Percentiles rank a stretch among this genome's conserved stretches.
Conservation (phyloP, 2,113 vertebrate genomes). For the Pheucticus melanocephalus region DNA sequence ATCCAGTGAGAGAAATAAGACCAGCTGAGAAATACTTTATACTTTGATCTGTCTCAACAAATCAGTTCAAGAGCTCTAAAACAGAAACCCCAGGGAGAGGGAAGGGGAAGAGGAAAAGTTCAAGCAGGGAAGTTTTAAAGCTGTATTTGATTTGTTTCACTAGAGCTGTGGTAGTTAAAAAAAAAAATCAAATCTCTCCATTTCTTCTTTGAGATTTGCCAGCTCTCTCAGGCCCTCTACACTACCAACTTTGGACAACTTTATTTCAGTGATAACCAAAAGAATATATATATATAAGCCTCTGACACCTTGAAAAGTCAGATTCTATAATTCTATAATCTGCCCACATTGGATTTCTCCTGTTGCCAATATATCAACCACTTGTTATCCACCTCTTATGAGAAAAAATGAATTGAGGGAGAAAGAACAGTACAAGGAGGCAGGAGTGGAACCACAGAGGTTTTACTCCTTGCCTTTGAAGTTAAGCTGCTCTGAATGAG, state of each 20-base stretch:
- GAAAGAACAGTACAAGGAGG: not conserved
- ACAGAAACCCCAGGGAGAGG: slow-evolving; percentile 14
- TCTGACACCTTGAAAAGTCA: not conserved
- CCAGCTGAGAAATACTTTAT: slow-evolving; percentile 41
- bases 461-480: slow-evolving; percentile 20
- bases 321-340: slow-evolving; percentile 4
- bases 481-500: not conserved
- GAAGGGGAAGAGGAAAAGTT: not conserved
- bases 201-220: slow-evolving; percentile 17
- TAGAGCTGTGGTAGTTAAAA: not conserved
- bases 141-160: slow-evolving; percentile 45
- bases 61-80: slow-evolving; percentile 57
- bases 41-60: slow-evolving; percentile 64
- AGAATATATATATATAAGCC: not conserved
- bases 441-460: not conserved
- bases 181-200: not conserved
- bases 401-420: not conserved
- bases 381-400: not conserved
- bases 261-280: not conserved
- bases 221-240: not conserved
- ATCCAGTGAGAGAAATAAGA: slow-evolving; percentile 41
- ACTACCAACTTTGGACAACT: not conserved
- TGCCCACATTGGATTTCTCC: not conserved
- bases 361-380: not conserved
- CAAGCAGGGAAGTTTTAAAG: slow-evolving; percentile 34